Evolutionary conservation across 2,888 invertebrate genomes (phyloP).

Genomic region (Cephalotes varians): DNA sequence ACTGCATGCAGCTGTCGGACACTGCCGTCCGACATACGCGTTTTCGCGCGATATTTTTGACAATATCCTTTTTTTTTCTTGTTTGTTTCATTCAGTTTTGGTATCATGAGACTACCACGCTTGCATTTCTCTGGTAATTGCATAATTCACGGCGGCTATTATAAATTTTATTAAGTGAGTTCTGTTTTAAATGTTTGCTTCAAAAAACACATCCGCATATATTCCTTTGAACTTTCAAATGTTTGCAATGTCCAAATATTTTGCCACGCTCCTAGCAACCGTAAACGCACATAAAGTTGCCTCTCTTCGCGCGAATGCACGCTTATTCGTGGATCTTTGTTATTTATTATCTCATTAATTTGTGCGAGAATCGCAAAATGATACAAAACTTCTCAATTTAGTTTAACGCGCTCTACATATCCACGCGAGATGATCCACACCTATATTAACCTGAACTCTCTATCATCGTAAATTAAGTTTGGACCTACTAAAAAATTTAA

Average conservation of each 20-base stretch:
- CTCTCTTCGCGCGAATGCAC: neutral
- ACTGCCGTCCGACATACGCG: slow-evolving; percentile 24
- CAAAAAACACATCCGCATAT: neutral
- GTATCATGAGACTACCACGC: slow-evolving; percentile 11
- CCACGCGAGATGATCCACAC: neutral
- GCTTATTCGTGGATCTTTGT: neutral
- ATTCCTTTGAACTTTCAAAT: neutral
- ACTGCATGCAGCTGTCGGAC: slow-evolving; percentile 33
- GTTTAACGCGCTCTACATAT: neutral
- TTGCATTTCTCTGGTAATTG: slow-evolving; percentile 1
- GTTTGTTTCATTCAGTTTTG: slow-evolving; percentile 28
- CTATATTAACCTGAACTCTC: no score
- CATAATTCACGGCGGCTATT: slow-evolving; percentile 9
- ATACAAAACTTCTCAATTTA: neutral
- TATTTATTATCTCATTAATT: neutral
- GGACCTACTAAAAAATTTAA: no score
- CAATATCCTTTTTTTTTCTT: neutral
- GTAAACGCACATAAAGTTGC: neutral
- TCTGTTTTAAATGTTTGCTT: slow-evolving; percentile 12
- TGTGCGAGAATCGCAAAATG: neutral
- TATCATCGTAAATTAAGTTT: no score
- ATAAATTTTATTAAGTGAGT: slow-evolving; percentile 11
- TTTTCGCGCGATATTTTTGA: slow-evolving; percentile 40
- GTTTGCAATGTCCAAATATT: no score
- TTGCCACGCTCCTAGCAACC: neutral